These are phyloP conservation scores for Colossoma macropomum DNA, from an alignment of 2,113 vertebrate genomes.

Conservation along the genomic window DNA sequence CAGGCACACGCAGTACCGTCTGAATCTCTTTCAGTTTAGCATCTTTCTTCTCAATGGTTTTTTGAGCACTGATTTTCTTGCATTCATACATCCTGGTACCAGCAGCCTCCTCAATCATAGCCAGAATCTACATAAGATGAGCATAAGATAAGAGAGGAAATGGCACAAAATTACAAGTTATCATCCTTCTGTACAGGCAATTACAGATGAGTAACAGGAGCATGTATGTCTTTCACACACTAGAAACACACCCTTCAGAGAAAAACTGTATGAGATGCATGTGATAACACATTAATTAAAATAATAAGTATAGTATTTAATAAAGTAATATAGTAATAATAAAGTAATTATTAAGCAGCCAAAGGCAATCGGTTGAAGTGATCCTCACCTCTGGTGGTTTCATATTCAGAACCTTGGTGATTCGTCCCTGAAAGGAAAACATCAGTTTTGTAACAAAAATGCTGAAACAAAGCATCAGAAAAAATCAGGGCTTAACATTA, in stretches of 20 bases:
- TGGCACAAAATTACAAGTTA: background rate
- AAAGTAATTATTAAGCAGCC: background rate
- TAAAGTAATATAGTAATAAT: too few species aligned
- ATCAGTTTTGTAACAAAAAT: background rate
- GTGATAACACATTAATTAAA: too few species aligned
- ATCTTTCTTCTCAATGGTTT: slow-evolving; percentile 96
- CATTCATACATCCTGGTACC: slow-evolving; percentile 96
- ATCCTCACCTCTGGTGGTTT: slow-evolving; percentile 92
- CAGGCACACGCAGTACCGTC: slow-evolving; percentile 71
- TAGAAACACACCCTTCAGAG: too few species aligned
- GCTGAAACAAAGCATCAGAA: too few species aligned
- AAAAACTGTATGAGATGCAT: too few species aligned
- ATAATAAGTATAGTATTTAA: background rate
- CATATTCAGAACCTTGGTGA: slow-evolving; percentile 98
- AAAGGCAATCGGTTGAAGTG: background rate
- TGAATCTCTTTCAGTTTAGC: slow-evolving; percentile 88
- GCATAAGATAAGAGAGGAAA: background rate
- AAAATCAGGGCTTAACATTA: too few species aligned
- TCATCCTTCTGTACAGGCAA: too few species aligned
- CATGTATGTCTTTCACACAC: too few species aligned
- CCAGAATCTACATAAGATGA: slow-evolving; percentile 82
- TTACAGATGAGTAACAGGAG: too few species aligned
- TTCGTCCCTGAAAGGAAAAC: slow-evolving; percentile 83
- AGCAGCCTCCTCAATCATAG: slow-evolving; percentile 96
- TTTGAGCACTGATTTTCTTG: slow-evolving; percentile 90